Conservation (phyloP, 2,797 vertebrate genomes). For the Hirundo rustica region DNA sequence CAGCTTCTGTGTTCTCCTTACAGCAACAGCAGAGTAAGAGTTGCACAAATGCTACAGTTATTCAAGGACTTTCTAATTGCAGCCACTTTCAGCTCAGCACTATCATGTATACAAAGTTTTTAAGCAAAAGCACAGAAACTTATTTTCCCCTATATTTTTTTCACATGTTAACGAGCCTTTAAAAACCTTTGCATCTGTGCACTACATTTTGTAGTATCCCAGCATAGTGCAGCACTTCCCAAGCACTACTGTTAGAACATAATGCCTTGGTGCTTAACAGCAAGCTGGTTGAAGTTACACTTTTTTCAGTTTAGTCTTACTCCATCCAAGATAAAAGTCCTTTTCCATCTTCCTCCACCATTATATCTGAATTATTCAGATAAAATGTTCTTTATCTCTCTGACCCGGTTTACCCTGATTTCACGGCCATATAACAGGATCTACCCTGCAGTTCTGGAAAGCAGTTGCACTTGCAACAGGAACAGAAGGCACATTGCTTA, state of each 20-base stretch:
- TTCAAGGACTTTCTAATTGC: neutral
- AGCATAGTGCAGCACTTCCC: neutral
- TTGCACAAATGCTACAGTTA: neutral
- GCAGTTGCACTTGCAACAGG: neutral
- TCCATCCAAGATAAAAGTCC: neutral
- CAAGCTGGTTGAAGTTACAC: neutral
- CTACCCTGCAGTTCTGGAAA: slow-evolving; percentile 21
- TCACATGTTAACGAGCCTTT: slow-evolving; percentile 2
- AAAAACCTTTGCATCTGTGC: slow-evolving; percentile 17
- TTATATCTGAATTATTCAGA: neutral
- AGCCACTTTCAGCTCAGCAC: neutral
- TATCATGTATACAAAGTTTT: neutral
- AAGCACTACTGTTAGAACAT: neutral
- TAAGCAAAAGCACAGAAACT: neutral
- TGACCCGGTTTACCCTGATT: slow-evolving; percentile 33
- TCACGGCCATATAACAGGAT: slow-evolving; percentile 8
- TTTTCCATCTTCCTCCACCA: neutral
- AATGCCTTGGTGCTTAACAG: slow-evolving; percentile 5
- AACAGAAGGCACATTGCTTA: slow-evolving; percentile 46
- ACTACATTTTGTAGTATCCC: slow-evolving; percentile 4
- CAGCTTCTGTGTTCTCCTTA: neutral
- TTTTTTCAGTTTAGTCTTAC: neutral
- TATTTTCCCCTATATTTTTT: neutral
- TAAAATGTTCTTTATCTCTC: neutral
- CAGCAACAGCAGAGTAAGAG: neutral